These are phyloP conservation scores for Rattus rattus DNA, from an alignment of 2,113 vertebrate genomes.

Conservation along the genomic window DNA sequence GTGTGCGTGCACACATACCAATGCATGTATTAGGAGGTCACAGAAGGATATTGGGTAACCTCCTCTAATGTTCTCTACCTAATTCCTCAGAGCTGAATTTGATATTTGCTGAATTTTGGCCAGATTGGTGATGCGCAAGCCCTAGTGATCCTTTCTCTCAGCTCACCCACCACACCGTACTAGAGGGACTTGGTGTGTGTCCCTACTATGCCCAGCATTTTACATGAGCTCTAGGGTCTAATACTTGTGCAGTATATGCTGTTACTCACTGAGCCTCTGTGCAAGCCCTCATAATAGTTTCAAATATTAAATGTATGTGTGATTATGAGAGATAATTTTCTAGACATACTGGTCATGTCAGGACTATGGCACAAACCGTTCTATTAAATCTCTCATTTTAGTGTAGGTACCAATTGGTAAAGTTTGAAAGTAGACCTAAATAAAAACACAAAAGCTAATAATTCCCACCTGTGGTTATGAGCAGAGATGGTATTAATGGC, in stretches of 20 bases:
- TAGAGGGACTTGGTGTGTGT: not conserved
- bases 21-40: not conserved
- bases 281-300: not conserved
- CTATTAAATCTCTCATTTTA: conserved; percentile 30
- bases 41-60: not conserved
- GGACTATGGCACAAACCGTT: conserved; percentile 1
- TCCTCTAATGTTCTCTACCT: not conserved
- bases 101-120: not conserved
- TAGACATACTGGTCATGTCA: conserved; percentile 26
- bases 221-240: not conserved
- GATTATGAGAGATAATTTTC: not conserved
- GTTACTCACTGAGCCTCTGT: not conserved
- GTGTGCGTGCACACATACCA: not conserved
- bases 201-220: not conserved
- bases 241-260: not conserved
- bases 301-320: not conserved
- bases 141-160: not conserved
- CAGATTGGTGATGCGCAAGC: not conserved
- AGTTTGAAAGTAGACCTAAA: not conserved
- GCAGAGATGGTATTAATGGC: not conserved
- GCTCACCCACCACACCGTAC: not conserved
- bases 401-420: not conserved
- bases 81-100: not conserved
- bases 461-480: conserved; percentile 5
- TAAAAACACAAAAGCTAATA: not conserved